phyloP scores from a whole-genome alignment of 2,888 invertebrate species.

The Drosophila borborema region DNA sequence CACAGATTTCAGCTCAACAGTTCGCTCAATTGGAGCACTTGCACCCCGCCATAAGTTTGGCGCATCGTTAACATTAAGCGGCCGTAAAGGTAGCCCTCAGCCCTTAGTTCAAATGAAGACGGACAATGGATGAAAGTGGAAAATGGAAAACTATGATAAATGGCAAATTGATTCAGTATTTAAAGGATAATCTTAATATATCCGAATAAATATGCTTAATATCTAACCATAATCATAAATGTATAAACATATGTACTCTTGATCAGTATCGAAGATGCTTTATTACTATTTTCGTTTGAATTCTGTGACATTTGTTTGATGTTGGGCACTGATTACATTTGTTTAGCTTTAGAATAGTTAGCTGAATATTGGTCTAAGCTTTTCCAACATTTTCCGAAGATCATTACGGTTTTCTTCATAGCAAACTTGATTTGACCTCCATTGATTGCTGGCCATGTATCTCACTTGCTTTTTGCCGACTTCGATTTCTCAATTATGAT shows the following conservation, averaged over 20 bases:
- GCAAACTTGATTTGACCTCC: not conserved
- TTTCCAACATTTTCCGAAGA: not conserved
- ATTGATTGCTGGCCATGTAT: not conserved
- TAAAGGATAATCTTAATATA: not conserved
- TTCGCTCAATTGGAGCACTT: constrained; percentile 36
- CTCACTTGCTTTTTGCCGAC: not conserved
- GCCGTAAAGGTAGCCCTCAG: constrained; percentile 4
- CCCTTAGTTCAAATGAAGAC: constrained; percentile 7
- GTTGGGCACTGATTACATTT: not conserved
- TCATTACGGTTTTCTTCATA: not conserved
- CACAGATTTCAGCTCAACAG: constrained; percentile 72
- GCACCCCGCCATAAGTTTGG: constrained; percentile 32
- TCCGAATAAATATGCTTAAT: too few relatives aligned
- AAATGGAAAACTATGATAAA: not conserved
- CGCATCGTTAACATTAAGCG: constrained; percentile 34
- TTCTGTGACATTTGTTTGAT: not conserved
- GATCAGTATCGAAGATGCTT: not conserved
- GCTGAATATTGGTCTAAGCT: not conserved
- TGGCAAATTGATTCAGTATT: not conserved
- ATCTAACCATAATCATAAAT: not conserved
- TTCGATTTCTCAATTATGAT: not conserved
- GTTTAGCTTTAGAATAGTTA: not conserved
- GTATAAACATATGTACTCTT: not conserved
- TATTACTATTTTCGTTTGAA: not conserved
- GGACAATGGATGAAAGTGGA: not conserved